Conservation (phyloP, 2,113 vertebrate species). For the Mellivora capensis region DNA sequence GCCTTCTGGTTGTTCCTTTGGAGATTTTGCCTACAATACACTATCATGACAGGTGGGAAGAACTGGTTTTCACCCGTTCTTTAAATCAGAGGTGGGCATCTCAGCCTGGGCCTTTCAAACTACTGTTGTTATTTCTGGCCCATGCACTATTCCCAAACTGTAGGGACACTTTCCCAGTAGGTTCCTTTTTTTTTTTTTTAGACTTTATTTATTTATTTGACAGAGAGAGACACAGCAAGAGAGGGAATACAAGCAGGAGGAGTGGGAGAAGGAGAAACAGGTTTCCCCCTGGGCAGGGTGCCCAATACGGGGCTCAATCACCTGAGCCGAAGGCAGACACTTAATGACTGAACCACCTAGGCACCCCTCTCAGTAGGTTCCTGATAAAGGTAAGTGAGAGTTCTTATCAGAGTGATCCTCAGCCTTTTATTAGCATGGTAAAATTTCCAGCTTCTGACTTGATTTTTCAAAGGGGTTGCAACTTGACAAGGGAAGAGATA, state of each 20-base stretch:
- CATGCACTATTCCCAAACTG: background rate
- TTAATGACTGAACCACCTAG: too few relatives aligned
- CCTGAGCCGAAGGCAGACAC: too few relatives aligned
- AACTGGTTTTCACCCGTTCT: background rate
- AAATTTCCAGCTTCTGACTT: background rate
- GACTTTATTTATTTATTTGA: too few relatives aligned
- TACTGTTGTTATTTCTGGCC: background rate
- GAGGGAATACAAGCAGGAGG: too few relatives aligned
- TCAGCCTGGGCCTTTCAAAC: background rate
- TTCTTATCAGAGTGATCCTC: conserved; percentile 3
- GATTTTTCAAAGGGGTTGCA: background rate
- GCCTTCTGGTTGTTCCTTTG: background rate
- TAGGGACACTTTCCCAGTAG: background rate
- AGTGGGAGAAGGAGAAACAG: too few relatives aligned
- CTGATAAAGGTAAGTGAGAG: conserved; percentile 35
- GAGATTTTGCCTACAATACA: background rate
- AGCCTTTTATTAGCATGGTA: background rate
- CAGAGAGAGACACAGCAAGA: too few relatives aligned
- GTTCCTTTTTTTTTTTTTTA: background rate
- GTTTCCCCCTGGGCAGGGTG: too few relatives aligned
- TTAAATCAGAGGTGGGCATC: background rate
- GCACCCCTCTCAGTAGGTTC: background rate
- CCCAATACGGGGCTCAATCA: too few relatives aligned
- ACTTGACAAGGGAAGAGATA: background rate
- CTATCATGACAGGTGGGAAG: background rate